A percentile compares a stretch with the other conserved stretches of the same genome.
Conservation (phyloP, 2,888 invertebrate genomes). For the Esperia sulphurella region DNA sequence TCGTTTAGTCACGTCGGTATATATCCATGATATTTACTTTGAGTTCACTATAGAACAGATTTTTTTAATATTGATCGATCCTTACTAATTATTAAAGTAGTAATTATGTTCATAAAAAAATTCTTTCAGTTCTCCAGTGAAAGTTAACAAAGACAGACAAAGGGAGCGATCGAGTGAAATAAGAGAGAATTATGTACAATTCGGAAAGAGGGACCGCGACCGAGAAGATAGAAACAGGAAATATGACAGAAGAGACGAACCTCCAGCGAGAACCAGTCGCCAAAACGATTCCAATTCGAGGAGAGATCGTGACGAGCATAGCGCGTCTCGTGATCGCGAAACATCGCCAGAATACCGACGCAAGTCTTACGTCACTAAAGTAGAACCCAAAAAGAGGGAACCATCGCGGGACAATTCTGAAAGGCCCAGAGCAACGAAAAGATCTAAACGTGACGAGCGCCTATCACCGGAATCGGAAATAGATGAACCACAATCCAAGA, state of each 20-base stretch:
- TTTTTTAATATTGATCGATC: no score
- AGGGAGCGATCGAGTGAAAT: conserved; percentile 50
- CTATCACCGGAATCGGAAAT: conserved; percentile 47
- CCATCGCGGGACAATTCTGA: conserved; percentile 39
- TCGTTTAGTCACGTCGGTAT: no score
- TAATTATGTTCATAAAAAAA: neutral
- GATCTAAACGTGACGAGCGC: conserved; percentile 40
- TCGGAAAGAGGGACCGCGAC: conserved; percentile 62
- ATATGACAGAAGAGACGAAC: conserved; percentile 58
- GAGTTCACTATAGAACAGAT: no score
- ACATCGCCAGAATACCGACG: conserved; percentile 48
- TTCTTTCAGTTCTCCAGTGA: conserved; percentile 62
- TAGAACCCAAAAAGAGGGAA: conserved; percentile 49
- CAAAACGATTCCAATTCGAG: conserved; percentile 28
- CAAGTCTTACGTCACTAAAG: conserved; percentile 55
- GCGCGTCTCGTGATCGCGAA: conserved; percentile 33
- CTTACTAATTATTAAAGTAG: no score
- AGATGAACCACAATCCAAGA: conserved; percentile 32
- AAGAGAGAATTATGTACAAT: conserved; percentile 47
- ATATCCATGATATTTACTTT: no score
- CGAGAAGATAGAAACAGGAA: conserved; percentile 59
- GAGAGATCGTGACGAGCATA: conserved; percentile 45
- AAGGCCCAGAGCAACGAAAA: conserved; percentile 31
- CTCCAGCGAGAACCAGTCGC: conserved; percentile 24
- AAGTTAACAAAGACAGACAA: conserved; percentile 48